These are phyloP conservation scores for Endotricha flammealis DNA, from an alignment of 2,888 invertebrate genomes.

Conservation along the genomic window DNA sequence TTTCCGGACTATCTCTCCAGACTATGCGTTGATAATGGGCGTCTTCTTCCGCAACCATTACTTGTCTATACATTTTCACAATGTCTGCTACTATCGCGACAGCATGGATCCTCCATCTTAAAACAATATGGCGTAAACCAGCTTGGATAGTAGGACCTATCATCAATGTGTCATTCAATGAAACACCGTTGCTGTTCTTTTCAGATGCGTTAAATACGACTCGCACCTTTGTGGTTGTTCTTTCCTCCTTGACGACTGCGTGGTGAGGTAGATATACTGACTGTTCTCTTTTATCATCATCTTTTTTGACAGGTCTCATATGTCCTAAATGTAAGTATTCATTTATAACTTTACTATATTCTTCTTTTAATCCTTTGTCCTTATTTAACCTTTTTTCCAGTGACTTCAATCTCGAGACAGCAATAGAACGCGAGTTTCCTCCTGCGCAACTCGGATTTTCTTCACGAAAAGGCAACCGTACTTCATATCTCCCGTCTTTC, in stretches of 20 bases:
- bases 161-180: conserved; percentile 13
- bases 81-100: not conserved
- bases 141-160: conserved; percentile 10
- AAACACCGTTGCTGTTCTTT: conserved; percentile 3
- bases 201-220: conserved; percentile 8
- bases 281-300: not conserved
- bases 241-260: too few relatives aligned
- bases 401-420: conserved; percentile 5
- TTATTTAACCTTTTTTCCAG: conserved; percentile 10
- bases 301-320: conserved; percentile 3
- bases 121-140: conserved; percentile 9
- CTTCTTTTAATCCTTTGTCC: conserved; percentile 2
- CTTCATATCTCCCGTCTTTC: conserved; percentile 6
- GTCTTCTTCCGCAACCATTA: not conserved
- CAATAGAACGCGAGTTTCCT: conserved; percentile 7
- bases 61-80: not conserved
- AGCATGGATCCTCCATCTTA: not conserved
- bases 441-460: not conserved
- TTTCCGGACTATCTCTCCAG: too few relatives aligned
- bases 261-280: conserved; percentile 9
- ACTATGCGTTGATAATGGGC: too few relatives aligned
- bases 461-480: conserved; percentile 8
- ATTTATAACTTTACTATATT: conserved; percentile 11
- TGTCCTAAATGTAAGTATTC: conserved; percentile 10
- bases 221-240: too few relatives aligned